Conservation (phyloP, 2,888 invertebrate genomes). For the Octodonta nipae region DNA sequence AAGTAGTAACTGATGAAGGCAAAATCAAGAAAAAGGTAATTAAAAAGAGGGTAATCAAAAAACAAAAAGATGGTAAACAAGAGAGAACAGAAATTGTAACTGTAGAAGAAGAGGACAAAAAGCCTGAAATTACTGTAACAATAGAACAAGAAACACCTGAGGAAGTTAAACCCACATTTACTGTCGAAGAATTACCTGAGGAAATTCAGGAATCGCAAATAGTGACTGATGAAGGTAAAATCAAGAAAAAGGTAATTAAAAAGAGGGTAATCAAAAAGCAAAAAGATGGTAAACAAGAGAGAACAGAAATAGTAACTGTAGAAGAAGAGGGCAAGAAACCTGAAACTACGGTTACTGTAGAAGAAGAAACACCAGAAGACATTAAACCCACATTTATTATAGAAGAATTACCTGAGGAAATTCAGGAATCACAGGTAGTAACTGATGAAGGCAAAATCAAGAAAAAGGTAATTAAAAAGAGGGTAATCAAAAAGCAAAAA, state of each 20-base stretch:
- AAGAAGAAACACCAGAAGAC: constrained; percentile 23
- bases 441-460: constrained; percentile 21
- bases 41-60: constrained; percentile 25
- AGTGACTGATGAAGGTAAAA: constrained; percentile 17
- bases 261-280: constrained; percentile 30
- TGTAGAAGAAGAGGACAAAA: constrained; percentile 21
- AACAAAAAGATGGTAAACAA: constrained; percentile 24
- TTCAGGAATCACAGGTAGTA: constrained; percentile 19
- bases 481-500: constrained; percentile 33
- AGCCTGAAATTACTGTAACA: constrained; percentile 23
- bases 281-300: constrained; percentile 29
- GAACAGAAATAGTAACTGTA: constrained; percentile 21
- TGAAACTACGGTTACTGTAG: constrained; percentile 31
- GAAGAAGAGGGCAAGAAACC: constrained; percentile 31
- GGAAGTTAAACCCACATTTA: constrained; percentile 14
- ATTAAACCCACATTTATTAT: constrained; percentile 7
- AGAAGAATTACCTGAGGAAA: constrained; percentile 19
- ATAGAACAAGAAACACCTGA: constrained; percentile 19
- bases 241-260: constrained; percentile 22
- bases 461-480: constrained; percentile 30
- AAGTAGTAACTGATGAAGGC: constrained; percentile 24
- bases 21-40: constrained; percentile 20
- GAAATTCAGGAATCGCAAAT: constrained; percentile 20
- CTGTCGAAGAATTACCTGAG: constrained; percentile 19
- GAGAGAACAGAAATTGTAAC: constrained; percentile 32